Percentiles rank a stretch among this genome's conserved stretches.
Conservation (phyloP, 1,140 invertebrate species). For the Solenopsis fugax region DNA sequence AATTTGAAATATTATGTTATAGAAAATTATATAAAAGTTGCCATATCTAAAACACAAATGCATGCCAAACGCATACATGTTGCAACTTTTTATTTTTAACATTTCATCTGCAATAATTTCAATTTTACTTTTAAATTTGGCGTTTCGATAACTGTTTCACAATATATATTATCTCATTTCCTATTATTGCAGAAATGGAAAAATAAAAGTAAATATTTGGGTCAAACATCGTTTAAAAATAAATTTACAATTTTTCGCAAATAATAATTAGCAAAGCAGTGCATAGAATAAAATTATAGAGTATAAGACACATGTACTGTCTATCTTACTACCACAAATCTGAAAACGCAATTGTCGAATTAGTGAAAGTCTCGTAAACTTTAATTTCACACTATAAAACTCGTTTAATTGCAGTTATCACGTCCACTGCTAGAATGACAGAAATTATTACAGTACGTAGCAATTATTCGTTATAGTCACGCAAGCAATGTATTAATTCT, state of each 20-base stretch:
- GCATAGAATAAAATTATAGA: neutral
- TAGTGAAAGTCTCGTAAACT: neutral
- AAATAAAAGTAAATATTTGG: neutral
- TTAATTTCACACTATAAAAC: slow-evolving; percentile 34
- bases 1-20: too few species aligned
- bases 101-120: neutral
- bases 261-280: neutral
- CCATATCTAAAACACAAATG: neutral
- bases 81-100: neutral
- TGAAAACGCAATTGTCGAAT: slow-evolving; percentile 49
- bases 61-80: neutral
- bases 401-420: slow-evolving; percentile 48
- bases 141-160: neutral
- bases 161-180: neutral
- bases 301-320: neutral
- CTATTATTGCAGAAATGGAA: neutral
- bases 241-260: neutral
- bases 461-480: slow-evolving; percentile 34
- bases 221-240: slow-evolving; percentile 1
- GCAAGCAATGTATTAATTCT: slow-evolving; percentile 35
- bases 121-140: neutral
- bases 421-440: slow-evolving; percentile 20
- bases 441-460: slow-evolving; percentile 18
- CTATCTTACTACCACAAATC: neutral
- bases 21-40: neutral